Evolutionary conservation across 2,797 vertebrate species (phyloP).

Genomic region (Cossypha niveicapilla): DNA sequence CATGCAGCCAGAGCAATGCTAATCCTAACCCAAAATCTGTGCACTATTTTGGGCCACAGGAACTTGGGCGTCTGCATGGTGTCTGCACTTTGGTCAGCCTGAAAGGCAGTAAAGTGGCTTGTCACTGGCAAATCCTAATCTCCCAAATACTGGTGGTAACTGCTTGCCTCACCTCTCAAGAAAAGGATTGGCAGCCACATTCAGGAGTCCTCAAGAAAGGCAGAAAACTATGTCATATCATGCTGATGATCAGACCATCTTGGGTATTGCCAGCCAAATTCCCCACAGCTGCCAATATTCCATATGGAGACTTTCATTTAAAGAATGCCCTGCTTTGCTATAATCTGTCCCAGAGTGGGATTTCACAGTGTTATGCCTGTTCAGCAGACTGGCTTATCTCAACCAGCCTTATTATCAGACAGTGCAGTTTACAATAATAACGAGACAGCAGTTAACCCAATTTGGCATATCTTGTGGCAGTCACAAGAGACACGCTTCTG

Average conservation of each 20-base stretch:
- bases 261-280: not conserved
- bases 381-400: slow-evolving; percentile 31
- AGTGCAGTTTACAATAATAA: slow-evolving; percentile 22
- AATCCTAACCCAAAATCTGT: not conserved
- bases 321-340: not conserved
- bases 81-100: not conserved
- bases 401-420: slow-evolving; percentile 31
- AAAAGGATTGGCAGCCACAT: not conserved
- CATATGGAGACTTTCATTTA: not conserved
- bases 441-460: slow-evolving; percentile 2
- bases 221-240: not conserved
- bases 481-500: not conserved
- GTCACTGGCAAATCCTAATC: not conserved
- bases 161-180: not conserved
- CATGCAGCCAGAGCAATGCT: rapidly evolving
- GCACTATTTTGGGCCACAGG: not conserved
- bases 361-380: slow-evolving; percentile 9
- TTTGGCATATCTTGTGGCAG: slow-evolving; percentile 12
- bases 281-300: not conserved
- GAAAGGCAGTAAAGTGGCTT: not conserved
- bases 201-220: not conserved
- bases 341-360: not conserved
- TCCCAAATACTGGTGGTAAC: not conserved
- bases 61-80: not conserved
- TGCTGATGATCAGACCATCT: not conserved